Base-by-base conservation (phyloP, 1,140 invertebrate species). In the Palaemon carinicauda region DNA sequence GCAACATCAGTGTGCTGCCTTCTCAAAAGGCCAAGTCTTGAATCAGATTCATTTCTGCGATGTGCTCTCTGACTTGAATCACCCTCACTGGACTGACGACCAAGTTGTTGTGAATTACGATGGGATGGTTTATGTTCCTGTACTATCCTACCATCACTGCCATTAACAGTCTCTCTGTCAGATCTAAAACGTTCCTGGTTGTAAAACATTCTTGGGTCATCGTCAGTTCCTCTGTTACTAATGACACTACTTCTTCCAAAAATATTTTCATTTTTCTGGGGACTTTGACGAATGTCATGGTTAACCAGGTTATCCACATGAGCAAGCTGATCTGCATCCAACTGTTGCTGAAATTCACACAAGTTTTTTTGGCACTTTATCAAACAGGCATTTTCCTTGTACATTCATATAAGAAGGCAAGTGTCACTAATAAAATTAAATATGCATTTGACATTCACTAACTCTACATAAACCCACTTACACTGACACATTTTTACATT, bases 21-120 rank as follows among this genome's bases (percentile, higher is more conserved):
- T 15, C 89, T 78, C 15, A 89, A 80, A 15, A 80, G 74, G 0
- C 82, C 89, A 9, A 86, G 19, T 31, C 85, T 54, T 15, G 88
- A 83, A 53, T 90, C 90, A 10, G 90, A 90, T 27, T 90, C 90
- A 52, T 90, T 90, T 60, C 90, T 89, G 17, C 90, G 82, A 65
- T 90, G 90, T 54, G 65, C 83, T 41, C 87, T 73, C n/a, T 78
- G 71, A 21, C 69, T 73, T 33, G 53, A 75, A 56, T 83, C 82
- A 60, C 82, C 52, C 41, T 71, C 82, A 56, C 73, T 75, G 17
- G 52, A 53, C 31, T 83, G 82, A 33, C 52, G 52, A 15, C 71
- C 71, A 27, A 82, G 81, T 51, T 73, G 81, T 19, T 74, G 81
- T 17, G 81, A 74, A 29, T 73, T 73, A 41, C 69, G 33, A 27